Conservation (phyloP, 2,113 vertebrate genomes). For the Rhabdornis inornatus region DNA sequence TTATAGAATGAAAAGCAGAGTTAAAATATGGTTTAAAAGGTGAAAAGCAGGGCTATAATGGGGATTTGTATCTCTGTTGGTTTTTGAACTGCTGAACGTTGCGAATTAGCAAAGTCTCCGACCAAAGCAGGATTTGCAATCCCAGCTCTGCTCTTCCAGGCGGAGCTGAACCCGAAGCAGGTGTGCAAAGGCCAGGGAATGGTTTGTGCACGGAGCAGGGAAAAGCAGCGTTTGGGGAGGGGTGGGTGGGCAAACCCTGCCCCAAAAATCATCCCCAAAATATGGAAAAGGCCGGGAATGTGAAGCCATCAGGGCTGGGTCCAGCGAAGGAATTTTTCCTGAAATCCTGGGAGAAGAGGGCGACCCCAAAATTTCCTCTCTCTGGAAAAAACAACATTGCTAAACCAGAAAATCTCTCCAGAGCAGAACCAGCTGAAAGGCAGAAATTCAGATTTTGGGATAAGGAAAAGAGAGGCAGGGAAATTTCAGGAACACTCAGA, state of each 20-base stretch:
- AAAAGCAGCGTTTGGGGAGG: neutral
- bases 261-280: neutral
- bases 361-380: rapidly evolving
- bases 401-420: neutral
- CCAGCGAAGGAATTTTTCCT: neutral
- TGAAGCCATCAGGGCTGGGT: rapidly evolving
- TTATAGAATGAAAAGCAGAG: too few relatives aligned
- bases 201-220: neutral
- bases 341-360: neutral
- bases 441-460: neutral
- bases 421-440: neutral
- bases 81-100: neutral
- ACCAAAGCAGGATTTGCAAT: neutral
- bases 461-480: neutral
- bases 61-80: neutral
- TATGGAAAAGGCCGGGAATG: rapidly evolving
- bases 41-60: neutral
- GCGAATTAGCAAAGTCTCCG: neutral
- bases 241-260: neutral
- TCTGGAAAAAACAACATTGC: neutral
- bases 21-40: neutral
- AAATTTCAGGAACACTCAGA: neutral
- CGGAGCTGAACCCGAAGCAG: neutral
- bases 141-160: neutral
- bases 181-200: neutral